Evolutionary conservation across 2,113 vertebrate genomes (phyloP).

Genomic region (Mus spicilegus): DNA sequence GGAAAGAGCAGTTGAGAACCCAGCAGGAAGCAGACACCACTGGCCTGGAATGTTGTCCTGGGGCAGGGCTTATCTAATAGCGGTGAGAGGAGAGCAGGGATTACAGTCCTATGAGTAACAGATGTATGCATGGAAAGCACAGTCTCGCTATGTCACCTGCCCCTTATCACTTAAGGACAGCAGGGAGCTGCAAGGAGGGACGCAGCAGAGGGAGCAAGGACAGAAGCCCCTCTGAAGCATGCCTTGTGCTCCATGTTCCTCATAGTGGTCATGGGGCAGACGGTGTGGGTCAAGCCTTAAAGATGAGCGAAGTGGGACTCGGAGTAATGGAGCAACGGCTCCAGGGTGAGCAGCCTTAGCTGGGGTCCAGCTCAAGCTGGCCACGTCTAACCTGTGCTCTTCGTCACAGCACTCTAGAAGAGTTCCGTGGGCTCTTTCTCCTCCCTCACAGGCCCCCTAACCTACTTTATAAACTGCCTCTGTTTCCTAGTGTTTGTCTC

Average conservation of each 20-base stretch:
- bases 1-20: not conserved
- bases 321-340: not conserved
- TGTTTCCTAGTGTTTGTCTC: not conserved
- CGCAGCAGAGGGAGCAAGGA: accelerated
- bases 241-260: not conserved
- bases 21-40: not conserved
- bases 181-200: not conserved
- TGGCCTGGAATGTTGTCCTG: not conserved
- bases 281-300: not conserved
- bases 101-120: not conserved
- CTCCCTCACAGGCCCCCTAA: not conserved
- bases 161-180: not conserved
- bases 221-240: not conserved
- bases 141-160: not conserved
- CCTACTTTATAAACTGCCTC: not conserved
- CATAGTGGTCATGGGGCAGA: not conserved
- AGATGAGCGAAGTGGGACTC: not conserved
- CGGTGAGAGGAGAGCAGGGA: not conserved
- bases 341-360: not conserved
- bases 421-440: not conserved
- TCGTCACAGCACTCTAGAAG: no score
- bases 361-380: not conserved
- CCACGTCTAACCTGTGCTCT: not conserved
- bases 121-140: not conserved
- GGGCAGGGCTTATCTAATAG: not conserved